These are phyloP conservation scores for Plebejus melissa DNA, from an alignment of 2,888 invertebrate genomes.

Conservation along the genomic window DNA sequence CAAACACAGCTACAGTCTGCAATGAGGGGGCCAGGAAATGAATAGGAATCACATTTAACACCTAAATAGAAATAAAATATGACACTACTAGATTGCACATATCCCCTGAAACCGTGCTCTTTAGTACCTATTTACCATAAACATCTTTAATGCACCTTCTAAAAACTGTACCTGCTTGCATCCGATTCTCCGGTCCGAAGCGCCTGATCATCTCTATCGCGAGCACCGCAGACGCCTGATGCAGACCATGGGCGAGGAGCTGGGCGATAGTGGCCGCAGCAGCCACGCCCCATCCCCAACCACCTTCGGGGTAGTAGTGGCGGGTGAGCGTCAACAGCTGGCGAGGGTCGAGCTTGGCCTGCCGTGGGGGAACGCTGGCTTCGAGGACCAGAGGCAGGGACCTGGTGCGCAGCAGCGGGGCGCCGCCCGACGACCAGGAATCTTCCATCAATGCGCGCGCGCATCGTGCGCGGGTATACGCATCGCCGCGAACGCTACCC, in stretches of 20 bases:
- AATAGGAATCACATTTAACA: too few species aligned
- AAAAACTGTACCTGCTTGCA: conserved; percentile 80
- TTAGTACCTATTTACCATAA: background rate
- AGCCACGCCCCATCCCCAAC: conserved; percentile 92
- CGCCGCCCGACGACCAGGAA: conserved; percentile 78
- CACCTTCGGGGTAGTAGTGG: conserved; percentile 92
- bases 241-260: conserved; percentile 86
- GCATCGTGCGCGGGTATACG: conserved; percentile 65
- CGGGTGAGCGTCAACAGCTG: conserved; percentile 84
- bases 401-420: conserved; percentile 82
- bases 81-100: too few species aligned
- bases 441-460: conserved; percentile 75
- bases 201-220: conserved; percentile 78
- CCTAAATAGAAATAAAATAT: too few species aligned
- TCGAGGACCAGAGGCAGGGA: conserved; percentile 83
- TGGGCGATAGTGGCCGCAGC: conserved; percentile 85
- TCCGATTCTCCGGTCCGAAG: conserved; percentile 79
- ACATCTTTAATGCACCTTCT: background rate
- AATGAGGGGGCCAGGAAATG: too few species aligned
- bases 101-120: too few species aligned
- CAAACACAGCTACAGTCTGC: too few species aligned
- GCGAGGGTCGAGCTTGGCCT: conserved; percentile 74
- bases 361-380: conserved; percentile 66
- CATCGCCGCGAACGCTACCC: conserved; percentile 62
- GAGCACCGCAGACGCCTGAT: conserved; percentile 82